Evolutionary conservation across 2,113 vertebrate species (phyloP), one percentile per base, ranked within the genome.

Genomic region (Lutjanus erythropterus): DNA sequence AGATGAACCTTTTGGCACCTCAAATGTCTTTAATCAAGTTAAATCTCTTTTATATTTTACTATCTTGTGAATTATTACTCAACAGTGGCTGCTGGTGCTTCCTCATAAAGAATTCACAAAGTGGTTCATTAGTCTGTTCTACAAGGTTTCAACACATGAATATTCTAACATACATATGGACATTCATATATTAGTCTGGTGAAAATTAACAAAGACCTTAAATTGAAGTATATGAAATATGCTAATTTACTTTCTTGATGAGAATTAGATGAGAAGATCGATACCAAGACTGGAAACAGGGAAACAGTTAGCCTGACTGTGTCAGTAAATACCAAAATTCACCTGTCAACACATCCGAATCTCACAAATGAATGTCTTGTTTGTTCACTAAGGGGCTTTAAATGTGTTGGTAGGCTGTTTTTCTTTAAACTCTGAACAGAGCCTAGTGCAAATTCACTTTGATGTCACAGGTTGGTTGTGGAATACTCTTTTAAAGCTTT

Each of bases 51-150:
- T 15, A 68, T 42, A 74, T 49, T 21, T 80, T 3, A 80, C 44
- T 46, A 59, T 46, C 10, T 11, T 31, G 46, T 75, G 27, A 84
- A 59, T 70, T 71, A 69, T 47, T 47, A 74, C 47, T 73, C 19
- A 25, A 9, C 42, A 31, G 18, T n/a, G 31, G 44, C 64, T 65
- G 72, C 47, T 37, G 14, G 21, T 46, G 49, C 9, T 69, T 44
- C 18, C 25, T 70, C 37, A 71, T 31, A 37, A 42, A 31, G 18
- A 46, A 71, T 44, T 59, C 19, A 41, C 19, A 33, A 66, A 15
- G 52, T 31, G 31, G 37, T 62, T 46, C 9, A 44, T 27, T 16
- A 41, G 50, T 58, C 53, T 58, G 8, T 3, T 44, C 25, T 33
- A 23, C 21, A 18, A 10, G 2, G 44, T 35, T 50, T 67, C 31